Percentiles rank a stretch among this genome's conserved stretches.
These are phyloP conservation scores for Philereme transversata DNA, from an alignment of 2,888 invertebrate species.

Conservation along the genomic window DNA sequence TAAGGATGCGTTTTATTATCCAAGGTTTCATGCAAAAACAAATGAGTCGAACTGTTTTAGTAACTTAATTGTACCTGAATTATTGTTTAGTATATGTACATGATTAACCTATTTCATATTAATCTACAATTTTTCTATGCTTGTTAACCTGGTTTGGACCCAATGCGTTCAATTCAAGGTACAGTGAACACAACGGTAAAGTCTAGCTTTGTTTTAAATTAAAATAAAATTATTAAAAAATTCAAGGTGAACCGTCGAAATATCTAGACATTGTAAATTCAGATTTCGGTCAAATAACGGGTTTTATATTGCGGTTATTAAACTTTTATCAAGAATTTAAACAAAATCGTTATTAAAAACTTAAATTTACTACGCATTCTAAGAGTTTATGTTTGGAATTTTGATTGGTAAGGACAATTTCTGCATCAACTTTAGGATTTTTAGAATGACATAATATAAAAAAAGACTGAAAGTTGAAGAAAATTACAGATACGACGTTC, in stretches of 20 bases:
- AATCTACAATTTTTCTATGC: neutral
- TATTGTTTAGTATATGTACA: too few species aligned
- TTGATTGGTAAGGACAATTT: conserved; percentile 1
- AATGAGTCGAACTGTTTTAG: too few species aligned
- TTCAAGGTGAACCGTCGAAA: conserved; percentile 38
- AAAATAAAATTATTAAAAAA: conserved; percentile 24
- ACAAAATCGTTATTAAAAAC: too few species aligned
- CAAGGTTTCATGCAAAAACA: too few species aligned
- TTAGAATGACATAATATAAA: too few species aligned
- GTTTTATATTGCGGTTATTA: conserved; percentile 23
- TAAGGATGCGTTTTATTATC: too few species aligned
- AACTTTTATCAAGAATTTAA: neutral
- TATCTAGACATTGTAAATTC: conserved; percentile 31
- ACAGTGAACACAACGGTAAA: conserved; percentile 21
- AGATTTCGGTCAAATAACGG: conserved; percentile 44
- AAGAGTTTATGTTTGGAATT: conserved; percentile 4
- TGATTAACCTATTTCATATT: too few species aligned
- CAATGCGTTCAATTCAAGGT: conserved; percentile 9
- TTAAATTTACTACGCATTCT: neutral
- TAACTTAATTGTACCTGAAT: too few species aligned
- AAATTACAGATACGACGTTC: too few species aligned
- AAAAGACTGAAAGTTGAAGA: too few species aligned
- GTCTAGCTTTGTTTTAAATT: conserved; percentile 16
- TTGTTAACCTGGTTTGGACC: conserved; percentile 11
- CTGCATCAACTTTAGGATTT: neutral